These are phyloP conservation scores for Sminthurides aquaticus DNA, from an alignment of 2,888 invertebrate species.

Conservation along the genomic window DNA sequence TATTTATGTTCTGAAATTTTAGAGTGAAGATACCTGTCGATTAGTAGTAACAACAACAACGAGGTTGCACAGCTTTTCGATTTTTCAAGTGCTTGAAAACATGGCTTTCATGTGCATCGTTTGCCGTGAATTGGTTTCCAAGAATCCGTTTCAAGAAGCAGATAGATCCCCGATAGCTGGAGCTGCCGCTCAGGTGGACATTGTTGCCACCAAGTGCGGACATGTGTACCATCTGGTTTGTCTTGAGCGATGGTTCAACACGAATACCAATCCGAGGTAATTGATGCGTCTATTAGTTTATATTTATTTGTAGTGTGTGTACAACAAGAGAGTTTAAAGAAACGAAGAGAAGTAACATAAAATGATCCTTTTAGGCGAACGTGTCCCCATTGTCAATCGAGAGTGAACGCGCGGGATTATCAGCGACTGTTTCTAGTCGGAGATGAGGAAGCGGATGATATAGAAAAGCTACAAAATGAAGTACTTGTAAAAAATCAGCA, in stretches of 20 bases:
- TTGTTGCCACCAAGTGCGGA: not conserved
- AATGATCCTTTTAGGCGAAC: not conserved
- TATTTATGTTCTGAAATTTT: too few species aligned
- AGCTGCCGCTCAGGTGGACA: not conserved
- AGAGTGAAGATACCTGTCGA: too few species aligned
- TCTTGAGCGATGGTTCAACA: not conserved
- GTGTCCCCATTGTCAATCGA: not conserved
- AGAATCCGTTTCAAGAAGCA: not conserved
- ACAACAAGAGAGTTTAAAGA: too few species aligned
- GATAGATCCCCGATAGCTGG: not conserved
- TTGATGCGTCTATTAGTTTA: not conserved
- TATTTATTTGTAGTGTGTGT: too few species aligned
- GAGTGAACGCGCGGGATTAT: not conserved
- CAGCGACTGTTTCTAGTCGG: not conserved
- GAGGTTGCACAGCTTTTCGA: too few species aligned
- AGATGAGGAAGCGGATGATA: not conserved
- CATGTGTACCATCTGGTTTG: not conserved
- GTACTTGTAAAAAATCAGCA: not conserved
- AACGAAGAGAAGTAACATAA: too few species aligned
- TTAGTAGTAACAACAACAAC: too few species aligned
- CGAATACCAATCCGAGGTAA: not conserved
- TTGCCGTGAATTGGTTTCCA: not conserved
- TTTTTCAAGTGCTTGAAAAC: too few species aligned
- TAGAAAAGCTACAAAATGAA: not conserved
- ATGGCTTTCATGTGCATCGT: not conserved